Evolutionary conservation across 2,113 vertebrate species (phyloP), one percentile per base, ranked within the genome.

Genomic region (Salvator merianae): DNA sequence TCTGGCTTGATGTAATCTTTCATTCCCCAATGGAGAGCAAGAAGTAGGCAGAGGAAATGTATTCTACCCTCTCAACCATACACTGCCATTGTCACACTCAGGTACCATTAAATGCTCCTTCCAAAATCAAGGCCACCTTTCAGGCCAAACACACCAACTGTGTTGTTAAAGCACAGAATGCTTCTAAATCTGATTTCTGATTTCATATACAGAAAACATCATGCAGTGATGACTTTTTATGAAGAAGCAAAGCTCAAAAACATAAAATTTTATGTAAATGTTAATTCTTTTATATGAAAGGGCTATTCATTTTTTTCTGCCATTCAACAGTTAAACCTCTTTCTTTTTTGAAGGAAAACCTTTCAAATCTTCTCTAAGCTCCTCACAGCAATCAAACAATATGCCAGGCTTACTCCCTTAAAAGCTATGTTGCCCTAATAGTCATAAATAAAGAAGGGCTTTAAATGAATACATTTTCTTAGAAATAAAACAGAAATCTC

Each of bases 271-370:
- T 38, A 38, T 72, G 55, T 36, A 85, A 88, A 78, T 77, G 30
- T 50, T 40, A 16, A n/a, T 50, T 65, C 18, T 55, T 71, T 66
- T 71, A 86, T 79, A 43, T 86, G n/a, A 74, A 55, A 90, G 84
- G 9, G 73, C 43, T 32, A 53, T 53, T 81, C 9, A 40, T 28
- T 8, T 43, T n/a, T 22, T 71, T 47, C 63, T 65, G 14, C 55
- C 86, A 87, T 88, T 75, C 83, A 89, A 1, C 82, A 26, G 30
- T 82, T 24, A 88, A 62, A 4, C 70, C 65, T 85, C 59, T 47
- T 73, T 26, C 26, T 38, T 26, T 73, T 74, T 36, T 14, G 80
- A 65, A 79, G 55, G 85, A 89, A 91, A 79, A 22, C 4, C 32
- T 73, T 55, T 55, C 30, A 83, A 86, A 88, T 77, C 82, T 28